Base-by-base conservation (phyloP, 2,113 vertebrate genomes). In the Aplodontia rufa region DNA sequence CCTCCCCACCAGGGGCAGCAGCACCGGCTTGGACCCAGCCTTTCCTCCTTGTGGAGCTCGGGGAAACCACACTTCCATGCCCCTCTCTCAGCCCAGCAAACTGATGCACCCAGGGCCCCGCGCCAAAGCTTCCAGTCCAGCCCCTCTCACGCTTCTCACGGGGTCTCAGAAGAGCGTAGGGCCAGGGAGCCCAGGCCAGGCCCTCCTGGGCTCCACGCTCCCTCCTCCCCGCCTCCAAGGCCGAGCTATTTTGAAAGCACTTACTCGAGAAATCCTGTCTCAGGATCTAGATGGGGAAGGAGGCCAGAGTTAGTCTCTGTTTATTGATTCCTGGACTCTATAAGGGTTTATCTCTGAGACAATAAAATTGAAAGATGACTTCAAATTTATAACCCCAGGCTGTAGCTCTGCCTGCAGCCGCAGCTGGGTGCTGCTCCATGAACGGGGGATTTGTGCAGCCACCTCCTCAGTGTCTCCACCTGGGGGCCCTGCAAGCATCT, bases 81-180 rank as follows among this genome's bases (percentile, higher is more conserved):
- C 87, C 20, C 0, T 58, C 51, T 72, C 49, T 47, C 72, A 69
- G 60, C 32, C 55, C 35, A 14, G 16, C 20, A 75, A 37, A 51
- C 32, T 13, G n/a, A 75, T n/a, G 68, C 37, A 55, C 30, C 55
- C 53, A 20, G 4, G 9, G 66, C 58, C 40, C 1, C 1, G 64
- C 45, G 37, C 55, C 60, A 35, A 19, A 58, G 60, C 55, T 55
- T 24, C 47, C 1, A 2, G 19, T 17, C 30, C 26, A 0, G 51
- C 7, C 51, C 51, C 32, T 22, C 5, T 14, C 19, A 24, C 45
- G 1, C 0, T 28, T 10, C 11, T 30, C 24, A 2, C 4, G 9
- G 3, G 24, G 8, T 28, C 58, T 2, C 6, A 22, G 8, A 7
- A 28, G 58, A 8, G 58, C 47, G 24, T 49, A 28, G 62, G 37